These are phyloP conservation scores for Plebejus anna DNA, from an alignment of 2,888 invertebrate genomes.

Conservation along the genomic window DNA sequence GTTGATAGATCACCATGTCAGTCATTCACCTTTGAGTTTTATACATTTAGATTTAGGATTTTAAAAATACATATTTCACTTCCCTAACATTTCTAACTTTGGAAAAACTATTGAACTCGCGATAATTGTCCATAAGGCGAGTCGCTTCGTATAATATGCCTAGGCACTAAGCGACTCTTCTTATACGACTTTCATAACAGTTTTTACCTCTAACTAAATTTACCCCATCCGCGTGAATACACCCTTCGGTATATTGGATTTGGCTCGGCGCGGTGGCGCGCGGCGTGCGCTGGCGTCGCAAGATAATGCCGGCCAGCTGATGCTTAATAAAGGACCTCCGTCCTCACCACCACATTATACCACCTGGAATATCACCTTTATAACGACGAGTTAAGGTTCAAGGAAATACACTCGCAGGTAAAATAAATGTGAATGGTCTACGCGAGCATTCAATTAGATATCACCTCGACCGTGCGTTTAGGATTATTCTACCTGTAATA, in stretches of 20 bases:
- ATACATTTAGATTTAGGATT: no score
- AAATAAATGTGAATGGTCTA: not conserved
- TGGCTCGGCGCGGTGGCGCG: conserved; percentile 45
- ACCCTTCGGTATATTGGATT: conserved; percentile 66
- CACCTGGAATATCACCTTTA: not conserved
- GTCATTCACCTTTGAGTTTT: no score
- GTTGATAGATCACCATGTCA: no score
- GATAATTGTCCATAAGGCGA: no score
- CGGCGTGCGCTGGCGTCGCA: conserved; percentile 60
- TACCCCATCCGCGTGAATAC: not conserved
- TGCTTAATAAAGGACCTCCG: conserved; percentile 40
- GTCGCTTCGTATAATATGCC: no score
- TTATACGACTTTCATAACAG: no score
- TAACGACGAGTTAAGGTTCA: not conserved
- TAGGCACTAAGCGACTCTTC: no score
- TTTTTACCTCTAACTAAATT: not conserved
- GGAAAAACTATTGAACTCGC: no score
- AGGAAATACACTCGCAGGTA: not conserved
- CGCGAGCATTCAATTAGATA: not conserved
- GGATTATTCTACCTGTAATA: not conserved
- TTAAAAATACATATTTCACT: no score
- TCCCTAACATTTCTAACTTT: no score
- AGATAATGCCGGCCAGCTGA: conserved; percentile 48
- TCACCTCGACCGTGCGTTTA: not conserved
- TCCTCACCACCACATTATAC: conserved; percentile 35